Conservation (phyloP, 2,888 invertebrate species). For the Dryobotodes eremita region DNA sequence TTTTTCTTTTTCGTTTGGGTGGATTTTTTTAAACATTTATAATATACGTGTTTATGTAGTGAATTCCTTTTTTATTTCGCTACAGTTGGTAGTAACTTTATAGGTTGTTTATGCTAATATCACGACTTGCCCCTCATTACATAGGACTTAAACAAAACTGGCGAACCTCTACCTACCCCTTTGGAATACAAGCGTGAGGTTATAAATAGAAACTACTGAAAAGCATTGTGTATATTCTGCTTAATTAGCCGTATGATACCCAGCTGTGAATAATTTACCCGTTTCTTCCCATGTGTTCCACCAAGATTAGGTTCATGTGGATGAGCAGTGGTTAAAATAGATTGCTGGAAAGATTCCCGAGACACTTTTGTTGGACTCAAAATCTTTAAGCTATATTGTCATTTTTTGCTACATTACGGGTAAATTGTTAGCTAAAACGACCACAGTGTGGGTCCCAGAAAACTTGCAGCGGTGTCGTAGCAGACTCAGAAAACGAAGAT, state of each 20-base stretch:
- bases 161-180: neutral
- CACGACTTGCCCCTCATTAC: neutral
- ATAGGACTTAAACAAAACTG: neutral
- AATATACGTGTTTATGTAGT: no score
- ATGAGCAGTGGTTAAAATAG: slow-evolving; percentile 49
- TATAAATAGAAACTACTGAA: slow-evolving; percentile 36
- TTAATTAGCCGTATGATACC: slow-evolving; percentile 50
- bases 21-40: no score
- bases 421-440: neutral
- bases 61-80: no score
- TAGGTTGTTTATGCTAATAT: neutral
- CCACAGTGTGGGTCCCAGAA: neutral
- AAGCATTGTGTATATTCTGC: slow-evolving; percentile 35
- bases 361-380: neutral
- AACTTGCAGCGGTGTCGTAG: neutral
- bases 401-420: neutral
- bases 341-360: slow-evolving; percentile 19
- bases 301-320: slow-evolving; percentile 40
- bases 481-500: neutral
- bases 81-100: neutral
- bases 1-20: no score
- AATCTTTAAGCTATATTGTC: slow-evolving; percentile 4
- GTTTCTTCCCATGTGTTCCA: slow-evolving; percentile 43
- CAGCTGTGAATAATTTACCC: slow-evolving; percentile 45
- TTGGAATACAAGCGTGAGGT: slow-evolving; percentile 4